A percentile compares a stretch with the other conserved stretches of the same genome.
These are phyloP conservation scores for Aleiodes alternator DNA, from an alignment of 2,888 invertebrate genomes.

Conservation along the genomic window DNA sequence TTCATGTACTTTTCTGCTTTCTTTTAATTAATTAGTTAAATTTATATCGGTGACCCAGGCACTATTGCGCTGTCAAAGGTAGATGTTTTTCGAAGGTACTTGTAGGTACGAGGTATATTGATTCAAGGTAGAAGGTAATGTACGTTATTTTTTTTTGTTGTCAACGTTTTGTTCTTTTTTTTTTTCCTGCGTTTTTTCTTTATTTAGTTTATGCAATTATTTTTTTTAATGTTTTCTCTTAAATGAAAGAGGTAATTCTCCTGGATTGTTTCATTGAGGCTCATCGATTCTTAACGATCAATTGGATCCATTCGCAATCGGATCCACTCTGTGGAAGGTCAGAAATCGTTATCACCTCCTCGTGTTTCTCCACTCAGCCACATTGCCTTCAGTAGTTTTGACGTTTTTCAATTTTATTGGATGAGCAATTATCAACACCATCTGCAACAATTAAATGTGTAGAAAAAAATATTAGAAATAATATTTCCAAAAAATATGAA, in stretches of 20 bases:
- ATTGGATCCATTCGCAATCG: slow-evolving; percentile 56
- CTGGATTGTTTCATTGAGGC: neutral
- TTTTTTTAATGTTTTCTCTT: slow-evolving; percentile 23
- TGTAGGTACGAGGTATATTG: slow-evolving; percentile 73
- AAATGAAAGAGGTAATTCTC: slow-evolving; percentile 1
- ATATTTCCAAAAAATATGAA: neutral
- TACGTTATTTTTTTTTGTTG: slow-evolving; percentile 41
- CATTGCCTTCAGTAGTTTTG: slow-evolving; percentile 67
- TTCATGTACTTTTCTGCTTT: slow-evolving; percentile 29
- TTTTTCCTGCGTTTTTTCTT: slow-evolving; percentile 29
- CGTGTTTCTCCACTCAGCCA: slow-evolving; percentile 71
- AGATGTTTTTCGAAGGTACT: slow-evolving; percentile 72
- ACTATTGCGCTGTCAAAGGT: slow-evolving; percentile 73
- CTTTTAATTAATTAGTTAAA: slow-evolving; percentile 35
- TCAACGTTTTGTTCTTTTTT: slow-evolving; percentile 27
- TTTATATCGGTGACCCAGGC: slow-evolving; percentile 67
- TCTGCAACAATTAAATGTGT: slow-evolving; percentile 61
- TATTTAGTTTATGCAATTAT: slow-evolving; percentile 7
- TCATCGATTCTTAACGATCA: slow-evolving; percentile 11
- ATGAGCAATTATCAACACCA: slow-evolving; percentile 65
- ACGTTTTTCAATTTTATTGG: slow-evolving; percentile 59
- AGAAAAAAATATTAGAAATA: slow-evolving; percentile 14
- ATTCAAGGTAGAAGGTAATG: slow-evolving; percentile 68
- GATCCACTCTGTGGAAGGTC: slow-evolving; percentile 68
- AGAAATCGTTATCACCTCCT: slow-evolving; percentile 74